Percentiles rank a stretch among this genome's conserved stretches.
Conservation (phyloP, 1,140 invertebrate genomes). For the Drosophila sucinea region DNA sequence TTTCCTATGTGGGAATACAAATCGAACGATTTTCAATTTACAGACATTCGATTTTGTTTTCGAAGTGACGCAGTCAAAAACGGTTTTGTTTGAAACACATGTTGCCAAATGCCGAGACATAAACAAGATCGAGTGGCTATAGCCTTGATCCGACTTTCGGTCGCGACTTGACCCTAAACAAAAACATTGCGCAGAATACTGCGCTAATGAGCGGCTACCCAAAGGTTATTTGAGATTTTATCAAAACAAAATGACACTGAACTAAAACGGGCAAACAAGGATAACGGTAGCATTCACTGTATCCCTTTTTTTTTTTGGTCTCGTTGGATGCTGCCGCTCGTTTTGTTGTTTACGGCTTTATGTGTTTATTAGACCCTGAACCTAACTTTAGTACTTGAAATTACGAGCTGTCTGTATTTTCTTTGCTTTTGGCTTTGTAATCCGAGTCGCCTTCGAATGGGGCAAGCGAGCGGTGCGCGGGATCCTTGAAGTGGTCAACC, state of each 20-base stretch:
- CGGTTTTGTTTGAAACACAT: constrained; percentile 50
- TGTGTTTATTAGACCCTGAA: constrained; percentile 64
- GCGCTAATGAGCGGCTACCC: constrained; percentile 60
- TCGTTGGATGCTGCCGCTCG: constrained; percentile 50
- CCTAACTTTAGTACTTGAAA: constrained; percentile 47
- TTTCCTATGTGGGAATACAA: constrained; percentile 49
- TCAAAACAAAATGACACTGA: constrained; percentile 64
- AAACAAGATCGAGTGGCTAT: constrained; percentile 56
- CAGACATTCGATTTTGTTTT: not conserved
- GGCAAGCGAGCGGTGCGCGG: constrained; percentile 27
- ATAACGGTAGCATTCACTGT: constrained; percentile 62
- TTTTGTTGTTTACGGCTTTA: constrained; percentile 69
- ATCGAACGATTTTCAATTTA: not conserved
- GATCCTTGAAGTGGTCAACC: constrained; percentile 73
- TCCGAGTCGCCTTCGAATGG: constrained; percentile 42
- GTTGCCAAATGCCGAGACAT: constrained; percentile 56
- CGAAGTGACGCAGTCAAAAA: not conserved
- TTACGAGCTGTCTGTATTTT: constrained; percentile 35
- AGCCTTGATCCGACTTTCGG: constrained; percentile 47
- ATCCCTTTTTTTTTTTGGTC: constrained; percentile 49
- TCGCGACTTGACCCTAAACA: constrained; percentile 63
- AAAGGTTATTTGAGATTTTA: constrained; percentile 74
- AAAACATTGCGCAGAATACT: constrained; percentile 37
- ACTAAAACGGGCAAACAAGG: constrained; percentile 32
- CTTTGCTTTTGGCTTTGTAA: constrained; percentile 36